Conservation (phyloP, 2,888 invertebrate genomes). For the Cartodere bifasciata region DNA sequence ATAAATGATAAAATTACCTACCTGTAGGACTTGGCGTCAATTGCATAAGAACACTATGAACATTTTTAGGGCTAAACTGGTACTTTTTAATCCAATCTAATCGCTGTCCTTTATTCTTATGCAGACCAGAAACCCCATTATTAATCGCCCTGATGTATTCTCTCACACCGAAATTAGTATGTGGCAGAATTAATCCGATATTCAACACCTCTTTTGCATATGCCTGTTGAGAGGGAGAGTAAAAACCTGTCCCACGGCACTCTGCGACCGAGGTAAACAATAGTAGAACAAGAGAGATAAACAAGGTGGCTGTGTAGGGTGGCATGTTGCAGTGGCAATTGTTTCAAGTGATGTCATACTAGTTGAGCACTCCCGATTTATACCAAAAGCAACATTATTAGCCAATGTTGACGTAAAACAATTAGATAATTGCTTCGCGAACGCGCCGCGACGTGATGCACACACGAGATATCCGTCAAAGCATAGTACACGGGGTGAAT, state of each 20-base stretch:
- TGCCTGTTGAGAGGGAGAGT: slow-evolving; percentile 22
- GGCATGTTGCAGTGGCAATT: too few species aligned
- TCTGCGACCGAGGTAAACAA: too few species aligned
- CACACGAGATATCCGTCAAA: too few species aligned
- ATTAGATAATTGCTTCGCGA: too few species aligned
- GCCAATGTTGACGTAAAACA: too few species aligned
- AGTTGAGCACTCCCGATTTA: too few species aligned
- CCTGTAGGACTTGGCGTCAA: slow-evolving; percentile 66
- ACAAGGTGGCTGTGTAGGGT: too few species aligned
- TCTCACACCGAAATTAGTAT: slow-evolving; percentile 50
- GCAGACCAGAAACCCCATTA: slow-evolving; percentile 45
- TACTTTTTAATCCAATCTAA: slow-evolving; percentile 51
- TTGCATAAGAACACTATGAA: slow-evolving; percentile 53
- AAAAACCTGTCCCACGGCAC: slow-evolving; percentile 19
- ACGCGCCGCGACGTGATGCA: too few species aligned
- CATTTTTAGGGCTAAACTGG: slow-evolving; percentile 47
- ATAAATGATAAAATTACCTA: slow-evolving; percentile 23
- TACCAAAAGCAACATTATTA: too few species aligned
- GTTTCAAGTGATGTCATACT: too few species aligned
- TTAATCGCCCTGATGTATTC: slow-evolving; percentile 55
- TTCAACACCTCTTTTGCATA: slow-evolving; percentile 34
- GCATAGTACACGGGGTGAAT: too few species aligned
- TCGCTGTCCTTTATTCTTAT: slow-evolving; percentile 42
- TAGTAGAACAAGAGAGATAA: too few species aligned
- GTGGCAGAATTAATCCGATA: slow-evolving; percentile 47